Evolutionary conservation across 2,888 invertebrate genomes (phyloP), one percentile per base, ranked within the genome.

Genomic region (Sycophila texana): DNA sequence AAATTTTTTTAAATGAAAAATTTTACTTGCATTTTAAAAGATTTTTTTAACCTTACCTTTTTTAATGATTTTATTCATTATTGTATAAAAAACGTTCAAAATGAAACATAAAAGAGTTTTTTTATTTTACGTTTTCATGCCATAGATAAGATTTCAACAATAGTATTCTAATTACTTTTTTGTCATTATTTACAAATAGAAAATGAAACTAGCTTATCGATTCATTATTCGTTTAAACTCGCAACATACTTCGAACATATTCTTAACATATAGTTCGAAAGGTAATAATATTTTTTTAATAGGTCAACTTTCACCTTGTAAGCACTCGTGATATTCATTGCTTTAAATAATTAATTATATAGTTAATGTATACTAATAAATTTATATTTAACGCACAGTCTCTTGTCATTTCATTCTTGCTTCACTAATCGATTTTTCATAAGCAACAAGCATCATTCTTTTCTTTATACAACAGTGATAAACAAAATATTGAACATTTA

Each of bases 371-470:
- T n/a, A 30, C 70, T 51, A 57, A 20, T 79, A 30, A 70, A 57
- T 74, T 74, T 70, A 78, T 74, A 70, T 70, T 70, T 7, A 70
- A 57, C 65, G 51, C 70, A 65, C 70, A 74, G 70, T 70, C 61
- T 74, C 67, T 63, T 70, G 65, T 70, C 65, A 74, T 65, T 58
- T 74, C 58, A 55, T 57, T 49, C 55, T 65, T 22, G 30, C 57
- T 65, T 78, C 4, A 20, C 47, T 14, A 47, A 61, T 73, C 16
- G 70, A n/a, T 51, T 18, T 26, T 63, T 39, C 30, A 67, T 18
- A n/a, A 65, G 57, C 60, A 20, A 51, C 20, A 30, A 67, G 5
- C n/a, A 74, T 26, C 18, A 12, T 18, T 68, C 53, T 67, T 53
- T 51, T 51, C 51, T 53, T 16, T 65, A 47, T 57, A n/a, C 20